Evolutionary conservation across 1,140 invertebrate species (phyloP).

Genomic region (Octopus sinensis): DNA sequence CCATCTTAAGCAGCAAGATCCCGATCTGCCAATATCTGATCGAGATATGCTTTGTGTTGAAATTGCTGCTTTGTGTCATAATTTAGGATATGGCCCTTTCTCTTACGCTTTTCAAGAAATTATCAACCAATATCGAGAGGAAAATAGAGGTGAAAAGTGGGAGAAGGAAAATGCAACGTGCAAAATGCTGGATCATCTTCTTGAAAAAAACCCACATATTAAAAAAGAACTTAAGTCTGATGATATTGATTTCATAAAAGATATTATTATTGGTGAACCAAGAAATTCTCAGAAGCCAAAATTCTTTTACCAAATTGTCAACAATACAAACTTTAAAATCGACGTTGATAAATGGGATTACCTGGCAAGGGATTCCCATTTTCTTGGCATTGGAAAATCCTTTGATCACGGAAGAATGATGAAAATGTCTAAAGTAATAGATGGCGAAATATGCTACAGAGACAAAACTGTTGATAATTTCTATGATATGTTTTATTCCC

Average conservation of each 20-base stretch:
- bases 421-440: constrained; percentile 53
- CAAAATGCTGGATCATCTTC: background rate
- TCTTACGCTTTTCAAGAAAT: constrained; percentile 31
- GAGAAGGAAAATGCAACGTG: background rate
- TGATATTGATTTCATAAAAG: background rate
- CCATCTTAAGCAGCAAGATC: constrained; percentile 52
- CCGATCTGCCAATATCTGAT: constrained; percentile 57
- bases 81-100: constrained; percentile 60
- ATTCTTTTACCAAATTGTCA: constrained; percentile 62
- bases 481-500: constrained; percentile 59
- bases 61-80: constrained; percentile 70
- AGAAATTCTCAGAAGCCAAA: background rate
- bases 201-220: background rate
- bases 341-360: constrained; percentile 77
- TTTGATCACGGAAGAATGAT: constrained; percentile 60
- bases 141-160: background rate
- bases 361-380: constrained; percentile 63
- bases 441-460: constrained; percentile 55
- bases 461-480: constrained; percentile 57
- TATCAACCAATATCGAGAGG: background rate
- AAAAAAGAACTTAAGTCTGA: background rate
- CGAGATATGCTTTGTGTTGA: constrained; percentile 61
- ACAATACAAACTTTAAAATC: constrained; percentile 65
- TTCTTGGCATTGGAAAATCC: constrained; percentile 57
- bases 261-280: background rate